A percentile compares a stretch with the other conserved stretches of the same genome.
Conservation (phyloP, 2,797 vertebrate species). For the Gallinago nigripennis region DNA sequence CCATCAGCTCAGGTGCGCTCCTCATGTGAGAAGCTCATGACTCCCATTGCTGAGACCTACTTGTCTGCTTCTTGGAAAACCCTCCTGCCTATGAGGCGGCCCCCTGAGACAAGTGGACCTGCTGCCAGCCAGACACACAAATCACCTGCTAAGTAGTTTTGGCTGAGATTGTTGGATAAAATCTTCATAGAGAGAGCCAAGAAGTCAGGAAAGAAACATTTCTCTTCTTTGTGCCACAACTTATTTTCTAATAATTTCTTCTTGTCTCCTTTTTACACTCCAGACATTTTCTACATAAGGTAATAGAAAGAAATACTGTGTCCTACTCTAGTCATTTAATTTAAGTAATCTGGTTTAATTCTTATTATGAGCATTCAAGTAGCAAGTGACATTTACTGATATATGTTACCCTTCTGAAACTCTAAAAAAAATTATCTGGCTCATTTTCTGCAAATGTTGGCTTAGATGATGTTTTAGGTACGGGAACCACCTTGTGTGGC, state of each 20-base stretch:
- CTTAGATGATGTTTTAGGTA: background rate
- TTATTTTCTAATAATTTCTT: background rate
- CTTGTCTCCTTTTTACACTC: background rate
- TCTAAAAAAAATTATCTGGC: background rate
- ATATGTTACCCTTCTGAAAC: background rate
- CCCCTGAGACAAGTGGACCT: background rate
- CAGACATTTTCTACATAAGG: background rate
- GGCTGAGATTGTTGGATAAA: background rate
- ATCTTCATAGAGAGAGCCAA: background rate
- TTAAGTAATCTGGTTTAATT: background rate
- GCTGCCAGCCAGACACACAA: background rate
- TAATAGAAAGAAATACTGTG: background rate
- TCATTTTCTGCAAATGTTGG: background rate
- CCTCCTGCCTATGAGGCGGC: background rate
- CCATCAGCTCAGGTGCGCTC: background rate
- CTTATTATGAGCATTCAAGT: background rate
- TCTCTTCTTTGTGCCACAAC: background rate
- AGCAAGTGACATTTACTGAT: background rate
- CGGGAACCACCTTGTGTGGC: background rate
- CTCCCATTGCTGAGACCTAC: background rate
- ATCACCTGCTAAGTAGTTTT: background rate
- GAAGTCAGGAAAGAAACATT: background rate
- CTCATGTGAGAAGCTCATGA: accelerated
- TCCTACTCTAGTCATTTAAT: background rate
- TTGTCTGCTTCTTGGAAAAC: background rate